A percentile compares a stretch with the other conserved stretches of the same genome.
Conservation (phyloP, 2,797 vertebrate genomes). For the Tachyglossus aculeatus region DNA sequence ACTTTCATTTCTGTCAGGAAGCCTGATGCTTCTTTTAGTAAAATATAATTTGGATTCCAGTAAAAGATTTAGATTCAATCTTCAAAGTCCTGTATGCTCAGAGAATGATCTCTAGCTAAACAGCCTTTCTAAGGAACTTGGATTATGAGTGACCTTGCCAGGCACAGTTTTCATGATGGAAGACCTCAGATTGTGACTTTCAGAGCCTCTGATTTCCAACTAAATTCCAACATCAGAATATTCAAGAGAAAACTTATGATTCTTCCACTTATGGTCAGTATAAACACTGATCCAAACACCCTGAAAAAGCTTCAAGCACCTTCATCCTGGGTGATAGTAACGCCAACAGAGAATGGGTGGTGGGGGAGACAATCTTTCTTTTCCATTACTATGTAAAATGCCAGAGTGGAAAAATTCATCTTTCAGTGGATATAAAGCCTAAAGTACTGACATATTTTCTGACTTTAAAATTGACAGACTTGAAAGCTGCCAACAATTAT, state of each 20-base stretch:
- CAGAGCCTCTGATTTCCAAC: slow-evolving; percentile 7
- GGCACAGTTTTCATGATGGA: background rate
- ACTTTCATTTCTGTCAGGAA: background rate
- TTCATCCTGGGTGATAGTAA: too few species aligned
- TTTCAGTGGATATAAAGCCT: too few species aligned
- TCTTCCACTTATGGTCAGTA: background rate
- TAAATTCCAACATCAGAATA: slow-evolving; percentile 9
- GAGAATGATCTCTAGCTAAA: background rate
- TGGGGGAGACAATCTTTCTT: too few species aligned
- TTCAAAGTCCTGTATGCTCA: slow-evolving; percentile 4
- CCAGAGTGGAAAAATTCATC: too few species aligned
- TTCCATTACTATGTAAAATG: too few species aligned
- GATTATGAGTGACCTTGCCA: background rate
- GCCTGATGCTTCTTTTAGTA: slow-evolving; percentile 3
- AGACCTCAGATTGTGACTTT: background rate
- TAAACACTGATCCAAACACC: background rate
- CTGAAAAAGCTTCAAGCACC: slow-evolving; percentile 2
- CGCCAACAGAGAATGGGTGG: too few species aligned
- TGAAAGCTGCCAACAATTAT: too few species aligned
- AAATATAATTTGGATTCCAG: slow-evolving; percentile 1
- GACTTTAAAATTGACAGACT: too few species aligned
- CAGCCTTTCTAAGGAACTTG: background rate
- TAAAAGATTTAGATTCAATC: background rate
- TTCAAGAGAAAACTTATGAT: background rate
- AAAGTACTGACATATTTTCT: too few species aligned